Base-by-base conservation (phyloP, 2,888 invertebrate species). In the Himalopsyche tibetana region DNA sequence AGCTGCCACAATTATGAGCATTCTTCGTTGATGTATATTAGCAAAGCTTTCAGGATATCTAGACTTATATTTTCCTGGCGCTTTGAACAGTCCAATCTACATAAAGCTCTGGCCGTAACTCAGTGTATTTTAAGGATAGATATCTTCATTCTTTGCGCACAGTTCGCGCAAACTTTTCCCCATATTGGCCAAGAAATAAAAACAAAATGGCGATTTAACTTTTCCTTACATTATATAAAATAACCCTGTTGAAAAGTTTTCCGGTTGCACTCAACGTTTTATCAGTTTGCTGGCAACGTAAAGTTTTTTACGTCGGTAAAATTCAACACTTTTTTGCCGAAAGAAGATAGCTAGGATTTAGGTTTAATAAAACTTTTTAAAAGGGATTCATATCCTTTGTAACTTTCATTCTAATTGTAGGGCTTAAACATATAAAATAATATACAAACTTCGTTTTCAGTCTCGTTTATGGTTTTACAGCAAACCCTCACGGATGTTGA, bases 131-230 rank as follows among this genome's bases (percentile, higher is more conserved):
- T 11, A 28, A 69, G 28, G 36, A 69, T 74, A 74, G 12, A 5
- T 38, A 74, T 38, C 74, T 12, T 15, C 38, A 74, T 74, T 74
- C 36, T 36, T 74, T 38, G 36, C 9, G 36, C 36, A 74, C 38
- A 74, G 74, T 74, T 74, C 12, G 2, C 4, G 15, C 9, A 74
- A 74, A 74, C 74, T 74, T 74, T 74, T 15, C 5, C 1, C 74
- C 74, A 74, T 74, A 74, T 36, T 74, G 74, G 12, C 12, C 74
- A 74, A 5, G 74, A 74, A 74, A 74, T 74, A 74, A 74, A 74
- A 36, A 69, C 19, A 69, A 74, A 74, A 74, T 36, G 74, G 38
- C 36, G 19, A 74, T 74, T 74, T 36, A 74, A 74, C 74, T 74
- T 74, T 63, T 12, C 74, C 4, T 15, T 36, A 19, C 74, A 38